Percentiles rank a stretch among this genome's conserved stretches.
phyloP scores from a whole-genome alignment of 2,797 vertebrate genomes.

The Sardinella longiceps region DNA sequence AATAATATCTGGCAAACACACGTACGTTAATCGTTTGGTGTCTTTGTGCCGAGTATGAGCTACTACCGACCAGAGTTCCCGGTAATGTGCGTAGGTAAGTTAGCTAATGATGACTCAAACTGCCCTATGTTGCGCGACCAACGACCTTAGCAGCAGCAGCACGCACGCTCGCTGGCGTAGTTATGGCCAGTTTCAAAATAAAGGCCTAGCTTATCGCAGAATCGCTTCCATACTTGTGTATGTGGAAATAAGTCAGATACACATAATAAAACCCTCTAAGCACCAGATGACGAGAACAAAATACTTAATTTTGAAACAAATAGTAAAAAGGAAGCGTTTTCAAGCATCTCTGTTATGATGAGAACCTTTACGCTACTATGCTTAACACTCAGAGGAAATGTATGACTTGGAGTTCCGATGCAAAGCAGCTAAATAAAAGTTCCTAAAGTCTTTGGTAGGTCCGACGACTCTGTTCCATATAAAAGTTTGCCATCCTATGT shows the following conservation, averaged over 20 bases:
- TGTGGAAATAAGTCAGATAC: neutral
- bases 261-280: neutral
- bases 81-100: slow-evolving; percentile 20
- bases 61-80: neutral
- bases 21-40: neutral
- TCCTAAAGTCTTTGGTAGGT: neutral
- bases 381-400: neutral
- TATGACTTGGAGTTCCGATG: neutral
- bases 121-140: neutral
- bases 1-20: neutral
- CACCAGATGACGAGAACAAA: neutral
- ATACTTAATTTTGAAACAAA: neutral
- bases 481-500: neutral
- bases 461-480: neutral
- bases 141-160: neutral
- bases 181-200: neutral
- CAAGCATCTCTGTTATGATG: neutral
- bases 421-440: neutral
- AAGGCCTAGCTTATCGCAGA: neutral
- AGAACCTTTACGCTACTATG: neutral
- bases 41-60: neutral
- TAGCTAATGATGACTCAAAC: neutral
- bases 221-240: neutral
- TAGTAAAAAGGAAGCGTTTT: neutral
- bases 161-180: neutral